Evolutionary conservation across 2,113 vertebrate species (phyloP).

Genomic region (Piprites chloris): DNA sequence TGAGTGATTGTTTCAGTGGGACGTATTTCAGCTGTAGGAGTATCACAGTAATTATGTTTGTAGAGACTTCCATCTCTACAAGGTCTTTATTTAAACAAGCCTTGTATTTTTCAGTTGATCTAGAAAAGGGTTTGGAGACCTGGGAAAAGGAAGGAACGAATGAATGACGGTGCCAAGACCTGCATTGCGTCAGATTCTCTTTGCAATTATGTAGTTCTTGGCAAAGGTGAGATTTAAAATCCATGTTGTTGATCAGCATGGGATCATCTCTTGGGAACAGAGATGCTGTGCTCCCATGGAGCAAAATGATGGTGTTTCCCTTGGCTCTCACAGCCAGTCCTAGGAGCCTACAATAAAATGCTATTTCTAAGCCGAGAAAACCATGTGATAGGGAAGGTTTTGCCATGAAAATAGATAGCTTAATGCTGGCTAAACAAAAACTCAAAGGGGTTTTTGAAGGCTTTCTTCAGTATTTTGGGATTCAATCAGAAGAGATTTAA

Average conservation of each 20-base stretch:
- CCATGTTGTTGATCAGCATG: neutral
- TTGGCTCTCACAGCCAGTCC: neutral
- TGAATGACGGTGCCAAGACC: neutral
- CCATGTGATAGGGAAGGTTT: neutral
- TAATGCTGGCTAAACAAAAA: neutral
- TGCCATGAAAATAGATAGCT: neutral
- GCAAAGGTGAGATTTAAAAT: neutral
- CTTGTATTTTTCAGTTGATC: neutral
- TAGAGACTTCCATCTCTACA: neutral
- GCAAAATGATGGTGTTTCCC: neutral
- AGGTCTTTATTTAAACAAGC: neutral
- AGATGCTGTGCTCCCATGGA: neutral
- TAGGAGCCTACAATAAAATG: neutral
- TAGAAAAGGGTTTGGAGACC: neutral
- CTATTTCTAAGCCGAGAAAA: neutral
- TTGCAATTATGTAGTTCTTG: neutral
- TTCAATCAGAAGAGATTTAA: neutral
- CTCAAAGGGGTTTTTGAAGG: neutral
- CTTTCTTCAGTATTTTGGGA: neutral
- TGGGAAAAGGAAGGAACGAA: neutral
- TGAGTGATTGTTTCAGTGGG: neutral
- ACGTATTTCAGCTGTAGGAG: neutral
- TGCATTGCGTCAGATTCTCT: neutral
- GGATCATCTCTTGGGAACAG: neutral
- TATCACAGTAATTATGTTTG: neutral